A percentile compares a stretch with the other conserved stretches of the same genome.
Conservation (phyloP, 2,797 vertebrate genomes). For the Danio kyathit region DNA sequence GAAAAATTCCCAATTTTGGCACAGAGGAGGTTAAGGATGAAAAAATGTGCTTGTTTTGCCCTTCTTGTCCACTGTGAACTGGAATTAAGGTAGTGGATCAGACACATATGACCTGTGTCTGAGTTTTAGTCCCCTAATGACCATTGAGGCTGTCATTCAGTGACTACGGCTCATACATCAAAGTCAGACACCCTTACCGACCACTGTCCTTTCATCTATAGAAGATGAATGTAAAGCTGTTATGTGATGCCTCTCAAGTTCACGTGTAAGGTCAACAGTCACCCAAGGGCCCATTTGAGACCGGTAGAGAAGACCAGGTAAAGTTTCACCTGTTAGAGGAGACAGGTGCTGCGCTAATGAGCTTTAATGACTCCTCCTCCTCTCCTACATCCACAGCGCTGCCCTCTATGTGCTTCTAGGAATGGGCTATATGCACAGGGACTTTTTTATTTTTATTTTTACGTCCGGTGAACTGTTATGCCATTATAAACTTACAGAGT, state of each 20-base stretch:
- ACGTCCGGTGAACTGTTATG: too few species aligned
- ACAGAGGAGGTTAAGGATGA: neutral
- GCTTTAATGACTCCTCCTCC: neutral
- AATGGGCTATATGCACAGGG: too few species aligned
- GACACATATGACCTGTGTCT: conserved; percentile 24
- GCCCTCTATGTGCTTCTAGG: neutral
- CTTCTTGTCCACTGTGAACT: neutral
- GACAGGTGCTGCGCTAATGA: conserved; percentile 34
- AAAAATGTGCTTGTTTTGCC: neutral
- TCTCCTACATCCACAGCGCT: conserved; percentile 23
- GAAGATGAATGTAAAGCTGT: conserved; percentile 58
- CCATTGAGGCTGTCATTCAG: conserved; percentile 29
- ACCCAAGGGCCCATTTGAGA: conserved; percentile 56
- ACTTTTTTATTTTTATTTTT: too few species aligned
- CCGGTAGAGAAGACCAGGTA: conserved; percentile 52
- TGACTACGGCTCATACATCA: conserved; percentile 44
- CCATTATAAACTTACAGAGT: too few species aligned
- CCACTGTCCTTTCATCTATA: conserved; percentile 59
- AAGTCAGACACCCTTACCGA: conserved; percentile 47
- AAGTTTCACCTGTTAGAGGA: conserved; percentile 60
- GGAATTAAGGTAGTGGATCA: neutral
- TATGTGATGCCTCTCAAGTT: conserved; percentile 59
- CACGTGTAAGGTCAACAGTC: conserved; percentile 59
- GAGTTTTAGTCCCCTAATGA: conserved; percentile 25
- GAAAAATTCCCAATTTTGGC: neutral